Percentiles rank a stretch among this genome's conserved stretches.
phyloP scores from a whole-genome alignment of 2,113 vertebrate genomes.

The Platycercus adscitus region DNA sequence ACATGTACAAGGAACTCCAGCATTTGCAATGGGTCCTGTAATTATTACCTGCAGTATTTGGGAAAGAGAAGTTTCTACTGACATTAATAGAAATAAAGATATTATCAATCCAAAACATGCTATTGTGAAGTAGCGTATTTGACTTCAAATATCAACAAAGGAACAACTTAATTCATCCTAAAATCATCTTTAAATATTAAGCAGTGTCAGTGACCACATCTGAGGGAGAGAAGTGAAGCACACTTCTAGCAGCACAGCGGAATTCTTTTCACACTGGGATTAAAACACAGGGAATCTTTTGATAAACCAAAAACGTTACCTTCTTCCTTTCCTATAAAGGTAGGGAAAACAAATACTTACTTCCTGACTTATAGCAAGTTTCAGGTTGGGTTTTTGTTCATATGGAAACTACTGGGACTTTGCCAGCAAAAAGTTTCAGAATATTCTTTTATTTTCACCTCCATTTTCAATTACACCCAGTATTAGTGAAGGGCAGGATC shows the following conservation, averaged over 20 bases:
- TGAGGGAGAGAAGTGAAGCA: background rate
- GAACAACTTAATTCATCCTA: background rate
- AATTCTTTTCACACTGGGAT: background rate
- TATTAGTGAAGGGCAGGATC: background rate
- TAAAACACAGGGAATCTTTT: background rate
- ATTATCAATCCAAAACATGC: background rate
- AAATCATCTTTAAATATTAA: constrained; percentile 21
- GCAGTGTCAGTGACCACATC: background rate
- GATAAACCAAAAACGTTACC: background rate
- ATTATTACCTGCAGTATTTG: background rate
- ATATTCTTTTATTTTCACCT: background rate
- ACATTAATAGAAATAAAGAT: background rate
- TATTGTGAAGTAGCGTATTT: background rate
- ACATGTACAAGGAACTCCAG: accelerated
- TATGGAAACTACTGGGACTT: background rate
- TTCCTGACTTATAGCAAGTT: background rate
- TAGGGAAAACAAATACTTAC: background rate
- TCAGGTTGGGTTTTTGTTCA: background rate
- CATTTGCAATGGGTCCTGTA: background rate
- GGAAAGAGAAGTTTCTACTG: background rate
- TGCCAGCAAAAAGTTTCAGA: background rate
- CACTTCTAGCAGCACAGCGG: background rate
- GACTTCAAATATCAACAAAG: background rate
- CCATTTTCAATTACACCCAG: background rate
- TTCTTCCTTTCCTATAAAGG: background rate